Conservation (phyloP, 2,113 vertebrate genomes). For the Promerops cafer region DNA sequence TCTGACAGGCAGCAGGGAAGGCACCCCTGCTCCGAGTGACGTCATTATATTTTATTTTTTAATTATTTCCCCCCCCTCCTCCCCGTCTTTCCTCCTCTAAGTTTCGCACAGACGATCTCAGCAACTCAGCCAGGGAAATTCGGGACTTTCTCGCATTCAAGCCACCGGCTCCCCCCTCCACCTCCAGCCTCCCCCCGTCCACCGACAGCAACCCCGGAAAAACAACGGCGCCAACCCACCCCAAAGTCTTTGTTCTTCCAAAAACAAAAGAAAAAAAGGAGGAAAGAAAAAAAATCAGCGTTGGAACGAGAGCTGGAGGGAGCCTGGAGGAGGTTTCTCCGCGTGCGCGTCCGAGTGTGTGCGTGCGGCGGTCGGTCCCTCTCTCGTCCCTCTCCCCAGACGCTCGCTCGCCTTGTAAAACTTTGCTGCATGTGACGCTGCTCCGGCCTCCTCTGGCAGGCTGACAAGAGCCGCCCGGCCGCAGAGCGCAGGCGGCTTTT, state of each 20-base stretch:
- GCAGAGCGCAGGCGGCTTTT: constrained; percentile 44
- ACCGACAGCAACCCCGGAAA: background rate
- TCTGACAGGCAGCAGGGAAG: constrained; percentile 68
- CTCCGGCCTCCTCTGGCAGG: constrained; percentile 68
- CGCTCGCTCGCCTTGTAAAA: constrained; percentile 59
- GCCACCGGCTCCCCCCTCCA: background rate
- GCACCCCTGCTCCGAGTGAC: constrained; percentile 63
- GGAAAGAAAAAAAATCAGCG: background rate
- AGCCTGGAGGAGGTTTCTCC: background rate
- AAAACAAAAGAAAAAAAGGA: background rate
- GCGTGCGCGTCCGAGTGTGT: background rate
- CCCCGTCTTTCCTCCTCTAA: constrained; percentile 6
- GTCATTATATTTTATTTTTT: constrained; percentile 60
- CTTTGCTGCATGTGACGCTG: constrained; percentile 65
- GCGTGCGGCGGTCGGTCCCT: background rate
- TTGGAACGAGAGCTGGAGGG: background rate
- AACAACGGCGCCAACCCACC: background rate
- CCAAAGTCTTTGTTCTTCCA: constrained; percentile 35
- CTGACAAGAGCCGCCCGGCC: constrained; percentile 60
- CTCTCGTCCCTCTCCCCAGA: constrained; percentile 52
- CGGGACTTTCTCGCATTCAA: background rate
- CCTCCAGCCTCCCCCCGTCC: background rate
- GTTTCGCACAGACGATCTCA: background rate
- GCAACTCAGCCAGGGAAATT: background rate
- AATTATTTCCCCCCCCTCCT: background rate